Evolutionary conservation across 2,113 vertebrate genomes (phyloP), one percentile per base, ranked within the genome.

Genomic region (Protomyctophum bolini): DNA sequence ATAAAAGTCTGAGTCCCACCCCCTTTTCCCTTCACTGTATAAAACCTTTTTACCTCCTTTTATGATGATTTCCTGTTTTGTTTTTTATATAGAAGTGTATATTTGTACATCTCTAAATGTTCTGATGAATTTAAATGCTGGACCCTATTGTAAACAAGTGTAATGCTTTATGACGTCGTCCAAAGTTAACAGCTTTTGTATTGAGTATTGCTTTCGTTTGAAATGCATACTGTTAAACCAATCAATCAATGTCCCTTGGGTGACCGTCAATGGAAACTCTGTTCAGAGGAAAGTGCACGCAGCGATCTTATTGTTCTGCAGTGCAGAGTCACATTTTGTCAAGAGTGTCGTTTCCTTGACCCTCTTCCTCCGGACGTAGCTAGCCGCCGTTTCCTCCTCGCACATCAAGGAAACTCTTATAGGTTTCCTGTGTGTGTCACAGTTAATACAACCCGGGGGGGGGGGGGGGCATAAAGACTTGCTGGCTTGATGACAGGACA

Each of bases 331-430:
- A 65, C n/a, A 59, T 11, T 74, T 76, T 58, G 54, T 72, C 58
- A 85, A 76, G 62, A 70, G 46, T 49, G 33, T 41, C 33, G 33
- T 41, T 70, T 41, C 45, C 60, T 66, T 59, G 41, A 15, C 61
- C 63, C 77, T 79, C 33, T 4, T 66, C 50, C 57, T 64, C 69
- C 50, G 12, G 83, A 87, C 70, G 75, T 77, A 84, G 73, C 56
- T 77, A 84, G 73, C 56, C 10, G 49, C 55, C 58, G 68, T 68
- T 75, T 75, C 72, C 62, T 2, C 33, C 33, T 41, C 33, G 33
- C 28, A 14, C 28, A 62, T 67, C 63, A 71, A 75, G 72, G 71
- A 83, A 76, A 74, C 8, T 57, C 45, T 45, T 29, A 21, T 21
- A 80, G 65, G n/a, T 45, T 50, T 68, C 63, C 72, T 63, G 12